Evolutionary conservation across 2,888 invertebrate species (phyloP).

Genomic region (Coelopa pilipes): DNA sequence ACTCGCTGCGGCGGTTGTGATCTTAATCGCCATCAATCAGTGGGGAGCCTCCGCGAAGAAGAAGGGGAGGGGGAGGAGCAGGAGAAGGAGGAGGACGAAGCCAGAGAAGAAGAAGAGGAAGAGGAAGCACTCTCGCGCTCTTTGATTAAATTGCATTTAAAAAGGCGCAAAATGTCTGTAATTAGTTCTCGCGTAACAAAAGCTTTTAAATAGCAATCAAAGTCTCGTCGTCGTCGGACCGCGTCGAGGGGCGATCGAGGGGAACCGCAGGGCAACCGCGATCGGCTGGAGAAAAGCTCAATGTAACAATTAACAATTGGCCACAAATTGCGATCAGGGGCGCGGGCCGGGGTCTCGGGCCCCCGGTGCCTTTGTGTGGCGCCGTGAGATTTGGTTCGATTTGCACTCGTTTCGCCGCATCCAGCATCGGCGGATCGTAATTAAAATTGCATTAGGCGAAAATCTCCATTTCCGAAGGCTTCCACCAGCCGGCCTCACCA

Average conservation of each 20-base stretch:
- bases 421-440: constrained; percentile 5
- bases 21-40: background rate
- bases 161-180: constrained; percentile 24
- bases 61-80: too few species aligned
- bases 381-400: background rate
- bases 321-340: background rate
- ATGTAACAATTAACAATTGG: constrained; percentile 17
- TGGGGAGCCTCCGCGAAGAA: background rate
- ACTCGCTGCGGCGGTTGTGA: background rate
- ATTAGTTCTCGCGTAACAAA: constrained; percentile 31
- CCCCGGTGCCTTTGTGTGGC: background rate
- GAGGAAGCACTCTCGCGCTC: background rate
- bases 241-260: too few species aligned
- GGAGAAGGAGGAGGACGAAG: background rate
- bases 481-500: too few species aligned
- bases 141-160: constrained; percentile 35
- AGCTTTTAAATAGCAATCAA: constrained; percentile 35
- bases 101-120: background rate
- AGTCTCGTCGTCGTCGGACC: background rate
- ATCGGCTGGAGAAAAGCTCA: background rate
- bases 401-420: constrained; percentile 16
- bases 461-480: background rate
- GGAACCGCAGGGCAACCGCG: too few species aligned
- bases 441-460: constrained; percentile 34
- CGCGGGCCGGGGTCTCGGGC: background rate